phyloP scores from a whole-genome alignment of 2,113 vertebrate genomes.

The Antechinus flavipes region DNA sequence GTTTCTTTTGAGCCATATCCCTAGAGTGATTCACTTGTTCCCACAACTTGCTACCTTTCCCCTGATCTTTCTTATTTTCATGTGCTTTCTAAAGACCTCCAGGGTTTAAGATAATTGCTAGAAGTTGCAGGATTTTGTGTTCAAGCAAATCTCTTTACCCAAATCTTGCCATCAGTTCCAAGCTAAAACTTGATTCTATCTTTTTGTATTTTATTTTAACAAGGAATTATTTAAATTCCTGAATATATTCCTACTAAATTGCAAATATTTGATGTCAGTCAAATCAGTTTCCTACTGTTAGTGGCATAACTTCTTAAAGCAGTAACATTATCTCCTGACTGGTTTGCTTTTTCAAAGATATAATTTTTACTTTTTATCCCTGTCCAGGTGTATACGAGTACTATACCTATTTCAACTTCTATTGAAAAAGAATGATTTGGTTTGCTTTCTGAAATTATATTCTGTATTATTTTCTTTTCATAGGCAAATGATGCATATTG shows the following conservation, averaged over 20 bases:
- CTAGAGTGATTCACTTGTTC: neutral
- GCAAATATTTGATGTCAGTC: neutral
- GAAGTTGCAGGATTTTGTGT: neutral
- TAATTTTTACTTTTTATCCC: neutral
- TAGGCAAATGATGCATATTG: neutral
- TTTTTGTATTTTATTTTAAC: neutral
- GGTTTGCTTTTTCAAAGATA: neutral
- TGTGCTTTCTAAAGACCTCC: neutral
- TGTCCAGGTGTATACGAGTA: neutral
- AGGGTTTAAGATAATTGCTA: neutral
- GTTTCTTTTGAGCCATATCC: neutral
- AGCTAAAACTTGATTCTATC: neutral
- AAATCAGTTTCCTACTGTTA: neutral
- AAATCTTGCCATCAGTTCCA: neutral
- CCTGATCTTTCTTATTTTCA: neutral
- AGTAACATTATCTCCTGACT: neutral
- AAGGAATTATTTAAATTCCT: neutral
- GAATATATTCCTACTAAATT: neutral
- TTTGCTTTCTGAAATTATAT: constrained; percentile 29
- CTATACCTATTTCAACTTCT: neutral
- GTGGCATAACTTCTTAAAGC: constrained; percentile 15
- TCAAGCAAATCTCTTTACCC: neutral
- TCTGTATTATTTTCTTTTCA: neutral
- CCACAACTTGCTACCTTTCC: neutral
- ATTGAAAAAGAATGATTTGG: neutral